Evolutionary conservation across 1,140 invertebrate genomes (phyloP).

Genomic region (Zophobas morio): DNA sequence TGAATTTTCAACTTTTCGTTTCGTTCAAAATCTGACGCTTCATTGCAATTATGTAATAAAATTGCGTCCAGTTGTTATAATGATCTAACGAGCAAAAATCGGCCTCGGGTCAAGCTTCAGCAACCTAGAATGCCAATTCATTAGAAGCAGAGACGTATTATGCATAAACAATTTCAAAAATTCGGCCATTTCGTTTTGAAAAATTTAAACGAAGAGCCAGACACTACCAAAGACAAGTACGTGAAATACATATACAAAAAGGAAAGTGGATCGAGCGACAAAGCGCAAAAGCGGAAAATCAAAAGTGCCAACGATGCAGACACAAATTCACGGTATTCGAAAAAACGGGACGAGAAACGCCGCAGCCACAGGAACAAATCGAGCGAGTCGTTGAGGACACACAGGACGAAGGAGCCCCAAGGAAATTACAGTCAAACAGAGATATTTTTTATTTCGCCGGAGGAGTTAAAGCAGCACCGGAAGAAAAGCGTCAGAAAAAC

Average conservation of each 20-base stretch:
- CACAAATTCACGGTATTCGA: not conserved
- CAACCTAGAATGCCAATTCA: not conserved
- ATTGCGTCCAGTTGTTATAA: not conserved
- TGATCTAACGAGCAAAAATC: not conserved
- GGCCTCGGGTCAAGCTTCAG: not conserved
- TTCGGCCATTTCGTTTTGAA: constrained; percentile 25
- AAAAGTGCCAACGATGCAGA: constrained; percentile 12
- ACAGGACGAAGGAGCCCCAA: not conserved
- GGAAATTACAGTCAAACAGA: not conserved
- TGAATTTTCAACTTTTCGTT: constrained; percentile 25
- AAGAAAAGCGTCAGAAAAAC: constrained; percentile 6
- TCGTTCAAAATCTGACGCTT: not conserved
- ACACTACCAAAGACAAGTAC: not conserved
- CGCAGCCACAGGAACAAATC: not conserved
- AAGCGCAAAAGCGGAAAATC: constrained; percentile 2
- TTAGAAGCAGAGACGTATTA: constrained; percentile 7
- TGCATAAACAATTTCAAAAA: constrained; percentile 37
- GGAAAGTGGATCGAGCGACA: constrained; percentile 1
- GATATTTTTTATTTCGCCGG: constrained; percentile 16
- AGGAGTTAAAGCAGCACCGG: not conserved
- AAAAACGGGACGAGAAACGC: not conserved
- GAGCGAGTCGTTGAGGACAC: not conserved
- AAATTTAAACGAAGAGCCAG: constrained; percentile 19
- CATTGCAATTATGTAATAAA: constrained; percentile 28
- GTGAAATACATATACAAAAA: constrained; percentile 25